These are phyloP conservation scores for Dipus sagitta DNA, from an alignment of 2,797 vertebrate genomes.

Conservation along the genomic window DNA sequence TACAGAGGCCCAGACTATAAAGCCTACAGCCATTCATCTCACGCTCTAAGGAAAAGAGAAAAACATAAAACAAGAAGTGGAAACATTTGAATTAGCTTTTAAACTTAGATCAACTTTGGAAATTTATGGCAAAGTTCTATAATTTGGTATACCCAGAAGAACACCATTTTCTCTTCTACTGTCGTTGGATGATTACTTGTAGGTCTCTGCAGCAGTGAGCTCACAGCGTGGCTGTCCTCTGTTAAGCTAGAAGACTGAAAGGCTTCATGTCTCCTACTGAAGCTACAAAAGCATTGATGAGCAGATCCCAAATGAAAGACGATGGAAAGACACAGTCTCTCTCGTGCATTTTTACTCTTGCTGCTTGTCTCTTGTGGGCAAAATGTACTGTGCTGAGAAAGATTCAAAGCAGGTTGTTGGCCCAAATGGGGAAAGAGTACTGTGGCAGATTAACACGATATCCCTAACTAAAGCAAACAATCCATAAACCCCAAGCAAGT, in stretches of 20 bases:
- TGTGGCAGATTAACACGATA: neutral
- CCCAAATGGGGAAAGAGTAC: neutral
- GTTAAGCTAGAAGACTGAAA: neutral
- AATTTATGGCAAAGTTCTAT: neutral
- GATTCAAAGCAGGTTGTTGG: neutral
- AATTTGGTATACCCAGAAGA: neutral
- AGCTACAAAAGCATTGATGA: constrained; percentile 8
- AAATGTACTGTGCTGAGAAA: neutral
- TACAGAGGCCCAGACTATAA: neutral
- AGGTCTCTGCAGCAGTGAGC: neutral
- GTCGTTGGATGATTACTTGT: neutral
- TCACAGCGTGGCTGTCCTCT: neutral
- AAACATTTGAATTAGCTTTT: constrained; percentile 11
- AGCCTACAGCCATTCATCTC: neutral
- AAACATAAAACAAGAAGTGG: neutral
- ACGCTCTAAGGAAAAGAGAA: neutral
- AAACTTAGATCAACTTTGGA: constrained; percentile 11
- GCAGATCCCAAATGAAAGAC: neutral
- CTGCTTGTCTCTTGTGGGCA: neutral
- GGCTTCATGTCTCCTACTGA: neutral
- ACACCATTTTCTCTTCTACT: neutral
- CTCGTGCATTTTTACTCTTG: neutral
- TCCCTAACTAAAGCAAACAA: too few species aligned
- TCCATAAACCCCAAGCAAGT: neutral
- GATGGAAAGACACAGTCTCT: neutral